These are phyloP conservation scores for Habrosyne pyritoides DNA, from an alignment of 2,888 invertebrate species.

Conservation along the genomic window DNA sequence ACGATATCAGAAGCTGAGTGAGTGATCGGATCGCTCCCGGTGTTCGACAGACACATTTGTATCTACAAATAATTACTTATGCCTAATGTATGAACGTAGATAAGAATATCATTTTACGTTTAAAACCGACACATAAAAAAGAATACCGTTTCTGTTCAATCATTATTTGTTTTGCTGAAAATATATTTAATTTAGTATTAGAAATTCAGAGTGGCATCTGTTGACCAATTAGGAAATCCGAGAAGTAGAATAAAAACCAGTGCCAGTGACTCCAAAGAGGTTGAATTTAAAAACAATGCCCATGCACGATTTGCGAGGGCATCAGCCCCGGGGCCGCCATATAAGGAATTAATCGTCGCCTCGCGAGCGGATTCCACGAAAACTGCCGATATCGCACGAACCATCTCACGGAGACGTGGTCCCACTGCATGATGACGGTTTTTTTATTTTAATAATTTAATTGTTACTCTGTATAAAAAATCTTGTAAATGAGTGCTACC, in stretches of 20 bases:
- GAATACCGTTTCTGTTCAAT: not conserved
- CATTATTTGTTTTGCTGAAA: not conserved
- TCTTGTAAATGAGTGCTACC: too few relatives aligned
- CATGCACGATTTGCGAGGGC: constrained; percentile 33
- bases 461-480: not conserved
- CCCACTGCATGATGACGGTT: not conserved
- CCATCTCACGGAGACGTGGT: constrained; percentile 26
- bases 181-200: not conserved
- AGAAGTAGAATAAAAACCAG: not conserved
- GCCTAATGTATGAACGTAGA: constrained; percentile 9
- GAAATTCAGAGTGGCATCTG: not conserved
- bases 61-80: constrained; percentile 3
- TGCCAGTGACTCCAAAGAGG: constrained; percentile 17
- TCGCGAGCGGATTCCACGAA: constrained; percentile 43
- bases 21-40: constrained; percentile 40
- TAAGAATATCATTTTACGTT: constrained; percentile 13
- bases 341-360: constrained; percentile 50
- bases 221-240: not conserved
- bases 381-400: constrained; percentile 36
- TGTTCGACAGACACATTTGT: constrained; percentile 27
- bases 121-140: constrained; percentile 10
- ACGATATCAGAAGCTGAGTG: constrained; percentile 36
- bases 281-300: constrained; percentile 41
- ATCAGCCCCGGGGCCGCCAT: constrained; percentile 32
- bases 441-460: not conserved